Conservation (phyloP, 1,140 invertebrate genomes). For the Hylaeus anthracinus region DNA sequence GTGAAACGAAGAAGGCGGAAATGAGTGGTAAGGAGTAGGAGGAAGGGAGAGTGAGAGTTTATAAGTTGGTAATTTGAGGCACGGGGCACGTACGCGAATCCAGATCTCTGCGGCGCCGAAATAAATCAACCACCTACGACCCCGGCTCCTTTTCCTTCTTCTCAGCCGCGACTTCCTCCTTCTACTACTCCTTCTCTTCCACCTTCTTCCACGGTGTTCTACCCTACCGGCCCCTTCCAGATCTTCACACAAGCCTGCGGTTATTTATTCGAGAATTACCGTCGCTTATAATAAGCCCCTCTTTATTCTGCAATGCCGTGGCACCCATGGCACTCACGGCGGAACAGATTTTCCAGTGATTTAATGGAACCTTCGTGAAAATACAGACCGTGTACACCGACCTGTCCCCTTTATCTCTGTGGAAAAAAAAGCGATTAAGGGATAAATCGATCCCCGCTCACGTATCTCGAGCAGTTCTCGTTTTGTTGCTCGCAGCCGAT, state of each 20-base stretch:
- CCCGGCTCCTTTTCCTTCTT: conserved; percentile 57
- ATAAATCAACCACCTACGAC: conserved; percentile 79
- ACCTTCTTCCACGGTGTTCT: neutral
- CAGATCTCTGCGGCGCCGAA: conserved; percentile 79
- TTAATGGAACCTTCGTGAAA: conserved; percentile 78
- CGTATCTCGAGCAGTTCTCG: conserved; percentile 4
- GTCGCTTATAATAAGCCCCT: conserved; percentile 81
- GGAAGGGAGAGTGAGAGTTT: conserved; percentile 71
- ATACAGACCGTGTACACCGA: conserved; percentile 58
- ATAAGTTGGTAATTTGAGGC: conserved; percentile 81
- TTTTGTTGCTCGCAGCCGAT: conserved; percentile 9
- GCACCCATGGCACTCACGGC: conserved; percentile 66
- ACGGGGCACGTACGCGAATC: conserved; percentile 78
- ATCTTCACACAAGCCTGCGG: conserved; percentile 70
- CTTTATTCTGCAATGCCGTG: conserved; percentile 77
- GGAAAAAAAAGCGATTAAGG: conserved; percentile 50
- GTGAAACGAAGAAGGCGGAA: conserved; percentile 5
- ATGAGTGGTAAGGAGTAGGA: conserved; percentile 43
- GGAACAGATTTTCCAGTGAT: conserved; percentile 80
- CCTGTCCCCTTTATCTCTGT: conserved; percentile 42
- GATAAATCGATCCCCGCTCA: conserved; percentile 45
- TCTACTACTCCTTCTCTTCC: conserved; percentile 50
- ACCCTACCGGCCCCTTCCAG: conserved; percentile 47
- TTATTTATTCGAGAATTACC: conserved; percentile 81
- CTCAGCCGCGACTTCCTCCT: conserved; percentile 54